A percentile compares a stretch with the other conserved stretches of the same genome.
Evolutionary conservation across 2,797 vertebrate species (phyloP).

Genomic region (Bradypodion ventrale): DNA sequence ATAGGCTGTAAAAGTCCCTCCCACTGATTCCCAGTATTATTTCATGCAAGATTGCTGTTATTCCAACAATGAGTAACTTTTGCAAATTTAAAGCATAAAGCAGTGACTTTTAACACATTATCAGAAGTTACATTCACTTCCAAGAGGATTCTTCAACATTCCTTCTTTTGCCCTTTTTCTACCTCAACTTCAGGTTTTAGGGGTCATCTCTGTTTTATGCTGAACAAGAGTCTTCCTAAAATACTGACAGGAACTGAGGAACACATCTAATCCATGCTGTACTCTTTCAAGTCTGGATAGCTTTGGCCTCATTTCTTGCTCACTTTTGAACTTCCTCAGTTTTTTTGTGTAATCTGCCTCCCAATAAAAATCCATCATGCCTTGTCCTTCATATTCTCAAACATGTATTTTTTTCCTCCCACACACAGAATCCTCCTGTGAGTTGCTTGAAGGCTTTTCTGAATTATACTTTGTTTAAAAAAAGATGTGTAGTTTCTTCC

Average conservation of each 20-base stretch:
- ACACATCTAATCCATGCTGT: background rate
- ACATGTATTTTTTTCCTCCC: slow-evolving; percentile 14
- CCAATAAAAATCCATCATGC: background rate
- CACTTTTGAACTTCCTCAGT: background rate
- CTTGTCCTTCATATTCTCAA: slow-evolving; percentile 1
- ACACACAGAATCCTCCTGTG: background rate
- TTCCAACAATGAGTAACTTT: no score
- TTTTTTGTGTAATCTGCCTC: background rate
- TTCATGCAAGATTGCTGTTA: no score
- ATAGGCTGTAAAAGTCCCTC: no score
- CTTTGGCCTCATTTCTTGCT: slow-evolving; percentile 15
- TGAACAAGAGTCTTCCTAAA: background rate
- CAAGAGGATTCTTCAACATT: background rate
- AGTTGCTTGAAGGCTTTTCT: background rate
- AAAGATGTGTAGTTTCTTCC: slow-evolving; percentile 30
- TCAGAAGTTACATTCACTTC: background rate
- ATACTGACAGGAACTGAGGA: background rate
- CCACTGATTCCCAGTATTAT: no score
- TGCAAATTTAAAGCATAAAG: background rate
- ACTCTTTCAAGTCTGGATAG: background rate
- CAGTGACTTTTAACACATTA: background rate
- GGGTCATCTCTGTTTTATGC: background rate
- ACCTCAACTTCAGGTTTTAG: background rate
- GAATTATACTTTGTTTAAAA: background rate
- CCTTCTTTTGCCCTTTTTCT: background rate